phyloP scores from a whole-genome alignment of 2,113 vertebrate species.

The Salvelinus alpinus region DNA sequence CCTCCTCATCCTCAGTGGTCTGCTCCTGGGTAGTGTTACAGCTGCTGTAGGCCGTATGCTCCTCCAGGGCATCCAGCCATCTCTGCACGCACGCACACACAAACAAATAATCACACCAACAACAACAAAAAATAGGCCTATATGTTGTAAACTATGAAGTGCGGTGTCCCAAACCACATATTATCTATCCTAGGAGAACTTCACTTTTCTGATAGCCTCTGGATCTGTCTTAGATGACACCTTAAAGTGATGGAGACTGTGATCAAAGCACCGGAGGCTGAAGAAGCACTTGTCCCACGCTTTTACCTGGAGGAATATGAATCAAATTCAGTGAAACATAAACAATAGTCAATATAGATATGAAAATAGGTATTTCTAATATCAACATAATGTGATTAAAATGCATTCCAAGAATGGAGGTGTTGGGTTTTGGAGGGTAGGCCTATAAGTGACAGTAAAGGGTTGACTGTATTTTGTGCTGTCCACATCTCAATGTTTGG shows the following conservation, averaged over 20 bases:
- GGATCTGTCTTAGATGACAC: constrained; percentile 80
- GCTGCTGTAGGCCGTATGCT: constrained; percentile 86
- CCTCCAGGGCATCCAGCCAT: constrained; percentile 88
- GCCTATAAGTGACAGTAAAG: neutral
- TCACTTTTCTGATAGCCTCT: constrained; percentile 85
- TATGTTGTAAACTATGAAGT: too few relatives aligned
- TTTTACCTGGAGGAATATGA: constrained; percentile 77
- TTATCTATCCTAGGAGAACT: constrained; percentile 3
- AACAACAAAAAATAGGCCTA: too few relatives aligned
- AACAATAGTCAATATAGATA: neutral
- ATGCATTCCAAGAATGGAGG: neutral
- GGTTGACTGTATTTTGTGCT: neutral
- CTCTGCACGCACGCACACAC: constrained; percentile 62
- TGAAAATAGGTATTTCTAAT: neutral
- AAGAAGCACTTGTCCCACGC: constrained; percentile 85
- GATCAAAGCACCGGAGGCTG: constrained; percentile 87
- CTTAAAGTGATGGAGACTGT: constrained; percentile 84
- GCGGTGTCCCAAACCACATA: too few relatives aligned
- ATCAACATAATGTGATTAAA: neutral
- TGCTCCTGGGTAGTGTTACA: constrained; percentile 80
- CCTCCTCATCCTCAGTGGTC: constrained; percentile 75
- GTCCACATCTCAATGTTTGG: neutral
- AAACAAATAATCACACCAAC: neutral
- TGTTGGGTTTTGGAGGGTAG: neutral
- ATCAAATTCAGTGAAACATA: constrained; percentile 1